Base-by-base conservation (phyloP, 2,797 vertebrate species). In the Galaxias olidus region DNA sequence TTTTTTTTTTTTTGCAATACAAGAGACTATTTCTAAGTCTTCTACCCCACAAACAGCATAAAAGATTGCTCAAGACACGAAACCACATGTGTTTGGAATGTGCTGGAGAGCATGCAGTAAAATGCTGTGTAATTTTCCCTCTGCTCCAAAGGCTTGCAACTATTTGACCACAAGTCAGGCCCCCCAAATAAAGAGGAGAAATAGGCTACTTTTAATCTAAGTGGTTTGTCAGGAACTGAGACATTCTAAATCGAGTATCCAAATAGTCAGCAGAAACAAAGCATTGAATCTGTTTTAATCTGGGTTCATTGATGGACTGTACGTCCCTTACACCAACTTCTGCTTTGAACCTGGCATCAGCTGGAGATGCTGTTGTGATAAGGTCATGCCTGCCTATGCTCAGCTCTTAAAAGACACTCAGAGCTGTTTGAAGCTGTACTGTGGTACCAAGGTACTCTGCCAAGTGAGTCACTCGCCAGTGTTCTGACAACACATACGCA, bases 11-110 rank as follows among this genome's bases (percentile, higher is more conserved):
- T 51, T 42, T 61, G 50, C 15, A 73, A 80, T 65, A 68, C 48
- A 69, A 66, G 15, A 54, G 51, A 72, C 68, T 47, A 68, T 71
- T 66, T 57, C 42, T 56, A 13, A 55, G 40, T 64, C 10, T 76
- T 42, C 68, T 51, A 49, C 58, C 19, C 9, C 53, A 30, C 59
- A 56, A 56, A 62, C 63, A 76, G 51, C 64, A 50, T 58, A 65
- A 57, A 8, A n/a, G 17, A 64, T 67, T 64, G 19, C 14, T 72
- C 48, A 10, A 46, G 66, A 62, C 70, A 68, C 62, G 70, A 65
- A 47, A 58, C 51, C 66, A 46, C 50, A 58, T 63, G 75, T 74
- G 67, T 73, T 64, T 63, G 72, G 60, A 73, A 78, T 72, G 69
- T 20, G 55, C 43, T 54, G 68, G 63, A 43, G 19, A n/a, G 66